Conservation (phyloP, 2,113 vertebrate genomes). For the Dicrurus megarhynchus region DNA sequence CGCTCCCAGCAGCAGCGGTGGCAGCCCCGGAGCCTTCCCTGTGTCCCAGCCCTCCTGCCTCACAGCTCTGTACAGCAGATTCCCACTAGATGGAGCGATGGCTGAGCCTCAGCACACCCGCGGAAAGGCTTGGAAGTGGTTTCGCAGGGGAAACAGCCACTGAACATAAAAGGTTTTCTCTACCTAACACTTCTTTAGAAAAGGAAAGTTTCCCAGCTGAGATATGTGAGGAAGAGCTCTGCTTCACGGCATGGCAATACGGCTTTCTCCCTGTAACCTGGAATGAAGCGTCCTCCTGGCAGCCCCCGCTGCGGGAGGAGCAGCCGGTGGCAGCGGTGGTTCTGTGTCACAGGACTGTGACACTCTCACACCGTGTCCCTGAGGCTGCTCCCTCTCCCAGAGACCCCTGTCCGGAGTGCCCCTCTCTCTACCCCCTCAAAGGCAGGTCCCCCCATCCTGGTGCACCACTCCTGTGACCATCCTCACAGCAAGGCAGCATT, state of each 20-base stretch:
- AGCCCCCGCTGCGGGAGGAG: rapidly evolving
- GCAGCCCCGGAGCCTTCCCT: background rate
- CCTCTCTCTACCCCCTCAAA: rapidly evolving
- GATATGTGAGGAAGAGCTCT: background rate
- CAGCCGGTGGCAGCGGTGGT: rapidly evolving
- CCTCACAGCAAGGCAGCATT: rapidly evolving
- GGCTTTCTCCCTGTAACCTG: background rate
- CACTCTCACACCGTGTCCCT: rapidly evolving
- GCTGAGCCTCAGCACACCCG: background rate
- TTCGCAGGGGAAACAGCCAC: background rate
- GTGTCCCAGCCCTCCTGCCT: rapidly evolving
- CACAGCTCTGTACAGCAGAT: background rate
- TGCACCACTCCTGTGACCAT: background rate
- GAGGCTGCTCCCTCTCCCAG: background rate
- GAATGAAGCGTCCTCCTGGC: background rate
- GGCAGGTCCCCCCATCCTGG: too few relatives aligned
- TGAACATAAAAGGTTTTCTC: rapidly evolving
- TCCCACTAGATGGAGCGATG: conserved; percentile 36
- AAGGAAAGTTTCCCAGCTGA: background rate
- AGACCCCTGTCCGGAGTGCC: rapidly evolving
- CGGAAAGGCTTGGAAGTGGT: background rate
- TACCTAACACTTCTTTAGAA: background rate
- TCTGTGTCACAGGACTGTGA: background rate
- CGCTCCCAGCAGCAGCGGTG: background rate
- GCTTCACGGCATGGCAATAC: background rate